Percentiles rank a stretch among this genome's conserved stretches.
Conservation (phyloP, 2,113 vertebrate species). For the Acanthochromis polyacanthus region DNA sequence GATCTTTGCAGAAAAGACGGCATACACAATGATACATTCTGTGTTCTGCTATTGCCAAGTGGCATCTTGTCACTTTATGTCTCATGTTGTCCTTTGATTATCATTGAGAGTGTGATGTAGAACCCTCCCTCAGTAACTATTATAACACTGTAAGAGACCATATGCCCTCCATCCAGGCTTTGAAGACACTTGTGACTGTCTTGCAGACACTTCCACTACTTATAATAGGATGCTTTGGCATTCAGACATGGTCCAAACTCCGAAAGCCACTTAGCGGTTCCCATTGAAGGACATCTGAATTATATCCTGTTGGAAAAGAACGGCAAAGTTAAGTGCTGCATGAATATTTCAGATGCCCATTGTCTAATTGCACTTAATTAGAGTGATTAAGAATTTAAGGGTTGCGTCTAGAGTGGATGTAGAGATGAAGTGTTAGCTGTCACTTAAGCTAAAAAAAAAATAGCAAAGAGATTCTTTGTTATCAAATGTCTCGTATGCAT, state of each 20-base stretch:
- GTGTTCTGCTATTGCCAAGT: conserved; percentile 32
- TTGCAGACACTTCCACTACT: neutral
- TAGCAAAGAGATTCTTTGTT: conserved; percentile 20
- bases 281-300: conserved; percentile 24
- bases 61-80: conserved; percentile 13
- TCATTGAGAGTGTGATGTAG: conserved; percentile 24
- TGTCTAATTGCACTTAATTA: conserved; percentile 77
- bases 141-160: conserved; percentile 9
- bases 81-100: conserved; percentile 50
- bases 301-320: conserved; percentile 46
- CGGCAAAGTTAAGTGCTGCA: conserved; percentile 69
- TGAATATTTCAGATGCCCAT: conserved; percentile 70
- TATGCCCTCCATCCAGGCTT: conserved; percentile 1
- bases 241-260: conserved; percentile 14
- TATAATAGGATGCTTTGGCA: neutral
- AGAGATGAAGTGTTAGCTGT: conserved; percentile 52
- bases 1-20: conserved; percentile 35
- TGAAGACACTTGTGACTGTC: neutral
- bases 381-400: conserved; percentile 70
- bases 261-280: conserved; percentile 17
- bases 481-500: conserved; percentile 8
- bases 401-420: conserved; percentile 44
- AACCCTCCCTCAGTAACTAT: conserved; percentile 22
- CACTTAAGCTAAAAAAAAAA: conserved; percentile 50
- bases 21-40: conserved; percentile 23